Evolutionary conservation across 2,797 vertebrate species (phyloP), one percentile per base, ranked within the genome.

Genomic region (Petrocephalus schoutedeni): DNA sequence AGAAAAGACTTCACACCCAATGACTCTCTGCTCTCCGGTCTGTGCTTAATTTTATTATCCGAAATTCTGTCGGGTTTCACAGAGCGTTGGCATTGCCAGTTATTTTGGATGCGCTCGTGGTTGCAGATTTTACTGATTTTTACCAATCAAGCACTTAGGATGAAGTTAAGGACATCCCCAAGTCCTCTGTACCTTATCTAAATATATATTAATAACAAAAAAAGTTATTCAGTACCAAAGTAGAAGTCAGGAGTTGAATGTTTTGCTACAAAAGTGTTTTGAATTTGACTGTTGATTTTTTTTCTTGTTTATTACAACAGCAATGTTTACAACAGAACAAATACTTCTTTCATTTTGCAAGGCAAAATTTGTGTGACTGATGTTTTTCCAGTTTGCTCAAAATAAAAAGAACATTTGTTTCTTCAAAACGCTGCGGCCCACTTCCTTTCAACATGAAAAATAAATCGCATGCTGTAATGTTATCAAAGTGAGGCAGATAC

Each of bases 401-500:
- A 95, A 94, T 95, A 95, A 95, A 96, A 93, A 91, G 92, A 92
- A 93, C 92, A 93, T 95, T 94, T 88, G 89, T 93, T 94, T 95
- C 90, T 91, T 93, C 93, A 91, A 92, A 91, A 91, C 71, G 89
- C 89, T 88, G 49, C 74, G 45, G 67, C 91, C 90, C 8, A 90
- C 93, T 91, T 88, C 21, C 54, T 90, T 74, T 49, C 49, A 90
- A 87, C 53, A 28, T 4, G 10, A 86, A 28, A 19, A 51, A 61
- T 85, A 87, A 54, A 86, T 59, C 58, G 88, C 71, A 83, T 84
- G 16, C 51, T 54, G 82, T 64, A 12, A 87, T 77, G 85, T 86
- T 89, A 90, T 91, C 89, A 88, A 91, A 87, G 90, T 89, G 86
- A 89, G 82, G 59, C 89, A 87, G 88, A 88, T 88, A 82, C 36